phyloP scores from a whole-genome alignment of 2,888 invertebrate genomes.

The Artemia sinica region DNA sequence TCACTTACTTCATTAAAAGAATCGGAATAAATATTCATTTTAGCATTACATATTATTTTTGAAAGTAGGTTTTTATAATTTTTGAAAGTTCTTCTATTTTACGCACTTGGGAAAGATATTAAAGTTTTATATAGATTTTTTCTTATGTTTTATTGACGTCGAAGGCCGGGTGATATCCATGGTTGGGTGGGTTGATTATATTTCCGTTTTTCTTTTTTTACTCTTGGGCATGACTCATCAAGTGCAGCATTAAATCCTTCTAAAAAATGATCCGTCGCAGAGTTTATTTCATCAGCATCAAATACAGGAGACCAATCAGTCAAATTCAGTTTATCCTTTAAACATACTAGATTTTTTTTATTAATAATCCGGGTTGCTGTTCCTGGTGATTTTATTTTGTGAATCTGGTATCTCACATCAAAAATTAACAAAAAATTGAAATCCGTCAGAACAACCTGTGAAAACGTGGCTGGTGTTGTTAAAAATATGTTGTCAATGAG shows the following conservation, averaged over 20 bases:
- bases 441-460: no score
- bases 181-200: background rate
- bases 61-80: no score
- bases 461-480: background rate
- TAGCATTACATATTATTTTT: no score
- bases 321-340: background rate
- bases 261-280: background rate
- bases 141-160: background rate
- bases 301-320: background rate
- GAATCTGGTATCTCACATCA: background rate
- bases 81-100: no score
- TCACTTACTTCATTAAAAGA: no score
- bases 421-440: background rate
- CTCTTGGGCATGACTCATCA: background rate
- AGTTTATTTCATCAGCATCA: no score
- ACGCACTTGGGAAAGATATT: no score
- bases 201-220: background rate
- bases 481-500: background rate
- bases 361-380: background rate
- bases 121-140: background rate
- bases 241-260: background rate
- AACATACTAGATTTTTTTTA: background rate
- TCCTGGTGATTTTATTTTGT: background rate
- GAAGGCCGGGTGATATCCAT: background rate
- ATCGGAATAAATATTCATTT: no score